Conservation (phyloP, 2,888 invertebrate species). For the Syritta pipiens region DNA sequence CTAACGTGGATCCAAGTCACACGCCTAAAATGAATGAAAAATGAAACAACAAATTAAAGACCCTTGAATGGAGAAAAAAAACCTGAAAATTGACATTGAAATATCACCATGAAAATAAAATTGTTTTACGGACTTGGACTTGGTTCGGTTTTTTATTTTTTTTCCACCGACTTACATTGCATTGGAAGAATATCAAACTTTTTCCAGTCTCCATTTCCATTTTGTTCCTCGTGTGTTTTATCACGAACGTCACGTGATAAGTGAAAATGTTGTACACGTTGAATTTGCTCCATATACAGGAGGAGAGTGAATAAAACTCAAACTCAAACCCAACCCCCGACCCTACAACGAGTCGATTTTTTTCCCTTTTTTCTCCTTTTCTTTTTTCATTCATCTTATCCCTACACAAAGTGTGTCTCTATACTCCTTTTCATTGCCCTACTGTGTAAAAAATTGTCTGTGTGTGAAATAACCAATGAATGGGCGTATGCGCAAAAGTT, state of each 20-base stretch:
- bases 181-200: slow-evolving; percentile 44
- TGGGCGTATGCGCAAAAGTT: slow-evolving; percentile 55
- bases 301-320: no score
- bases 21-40: neutral
- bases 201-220: slow-evolving; percentile 50
- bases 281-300: slow-evolving; percentile 5
- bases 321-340: no score
- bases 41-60: neutral
- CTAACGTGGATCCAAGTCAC: neutral
- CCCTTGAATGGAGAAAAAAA: neutral
- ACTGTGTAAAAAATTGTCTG: neutral
- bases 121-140: neutral
- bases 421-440: neutral
- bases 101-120: slow-evolving; percentile 32
- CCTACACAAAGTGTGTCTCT: neutral
- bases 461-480: slow-evolving; percentile 18
- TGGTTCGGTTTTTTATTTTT: no score
- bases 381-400: neutral
- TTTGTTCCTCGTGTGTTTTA: slow-evolving; percentile 51
- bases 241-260: slow-evolving; percentile 64
- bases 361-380: slow-evolving; percentile 19
- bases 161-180: no score
- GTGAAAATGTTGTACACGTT: slow-evolving; percentile 62
- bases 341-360: slow-evolving; percentile 1
- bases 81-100: slow-evolving; percentile 48